Percentiles rank a stretch among this genome's conserved stretches.
phyloP scores from a whole-genome alignment of 2,113 vertebrate species.

The Corythaixoides concolor region DNA sequence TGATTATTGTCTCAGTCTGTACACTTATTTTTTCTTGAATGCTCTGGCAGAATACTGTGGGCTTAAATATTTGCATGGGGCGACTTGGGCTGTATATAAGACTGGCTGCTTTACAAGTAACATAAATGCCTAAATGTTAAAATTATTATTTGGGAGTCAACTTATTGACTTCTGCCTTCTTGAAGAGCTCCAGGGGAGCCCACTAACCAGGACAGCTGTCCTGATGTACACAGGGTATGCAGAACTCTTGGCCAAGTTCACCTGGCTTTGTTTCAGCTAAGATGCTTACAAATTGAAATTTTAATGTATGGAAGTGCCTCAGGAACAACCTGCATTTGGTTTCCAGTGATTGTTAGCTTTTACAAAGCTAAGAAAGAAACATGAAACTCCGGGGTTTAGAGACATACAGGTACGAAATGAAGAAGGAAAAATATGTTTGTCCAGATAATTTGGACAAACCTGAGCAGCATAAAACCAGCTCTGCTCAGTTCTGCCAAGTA shows the following conservation, averaged over 20 bases:
- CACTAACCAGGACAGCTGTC: fast-evolving
- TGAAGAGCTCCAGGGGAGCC: background rate
- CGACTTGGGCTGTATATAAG: background rate
- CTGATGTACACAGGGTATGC: background rate
- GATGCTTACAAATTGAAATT: slow-evolving; percentile 11
- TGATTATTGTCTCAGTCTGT: background rate
- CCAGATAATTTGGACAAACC: background rate
- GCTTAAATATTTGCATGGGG: background rate
- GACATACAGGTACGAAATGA: background rate
- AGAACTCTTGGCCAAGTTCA: background rate
- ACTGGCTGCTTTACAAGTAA: background rate
- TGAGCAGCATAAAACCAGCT: background rate
- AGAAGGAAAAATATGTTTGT: background rate
- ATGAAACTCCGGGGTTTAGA: background rate
- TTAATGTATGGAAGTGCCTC: background rate
- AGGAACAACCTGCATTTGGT: background rate
- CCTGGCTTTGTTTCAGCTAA: slow-evolving; percentile 6
- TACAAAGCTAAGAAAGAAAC: background rate
- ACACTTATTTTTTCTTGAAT: background rate
- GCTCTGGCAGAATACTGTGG: background rate
- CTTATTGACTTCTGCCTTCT: background rate
- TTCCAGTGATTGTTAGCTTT: background rate
- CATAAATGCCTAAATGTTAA: background rate
- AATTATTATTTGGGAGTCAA: background rate
- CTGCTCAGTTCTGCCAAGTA: background rate